Evolutionary conservation across 30 jellyfish, hydroid and myxozoan species (phyloP).

Genomic region (Catostylus mosaicus): DNA sequence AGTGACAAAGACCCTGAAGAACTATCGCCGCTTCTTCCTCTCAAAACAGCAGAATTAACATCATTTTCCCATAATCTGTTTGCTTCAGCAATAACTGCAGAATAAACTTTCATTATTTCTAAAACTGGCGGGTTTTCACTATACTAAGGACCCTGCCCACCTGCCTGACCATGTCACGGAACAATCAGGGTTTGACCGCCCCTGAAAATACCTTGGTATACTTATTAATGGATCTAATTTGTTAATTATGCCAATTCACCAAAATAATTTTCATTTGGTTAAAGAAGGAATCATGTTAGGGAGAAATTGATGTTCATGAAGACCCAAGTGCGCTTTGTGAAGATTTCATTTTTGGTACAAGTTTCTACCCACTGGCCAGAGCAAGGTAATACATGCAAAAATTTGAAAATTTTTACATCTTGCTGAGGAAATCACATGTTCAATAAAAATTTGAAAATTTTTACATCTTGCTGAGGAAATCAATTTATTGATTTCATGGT

Average conservation of each 20-base stretch:
- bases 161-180: neutral
- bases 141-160: neutral
- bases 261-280: neutral
- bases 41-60: conserved; percentile 23
- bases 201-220: neutral
- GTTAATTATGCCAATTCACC: neutral
- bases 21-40: conserved; percentile 9
- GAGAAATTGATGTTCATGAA: too few relatives aligned
- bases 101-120: conserved; percentile 13
- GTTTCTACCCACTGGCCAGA: too few relatives aligned
- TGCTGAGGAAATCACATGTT: too few relatives aligned
- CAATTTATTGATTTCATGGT: too few relatives aligned
- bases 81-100: conserved; percentile 15
- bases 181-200: neutral
- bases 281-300: too few relatives aligned
- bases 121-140: neutral
- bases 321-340: too few relatives aligned
- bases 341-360: too few relatives aligned
- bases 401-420: too few relatives aligned
- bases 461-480: too few relatives aligned
- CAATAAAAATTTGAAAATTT: too few relatives aligned
- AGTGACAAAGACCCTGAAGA: neutral
- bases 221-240: conserved; percentile 1
- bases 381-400: too few relatives aligned
- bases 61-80: conserved; percentile 38